Conservation (phyloP, 2,888 invertebrate genomes). For the Napeogenes sylphis region DNA sequence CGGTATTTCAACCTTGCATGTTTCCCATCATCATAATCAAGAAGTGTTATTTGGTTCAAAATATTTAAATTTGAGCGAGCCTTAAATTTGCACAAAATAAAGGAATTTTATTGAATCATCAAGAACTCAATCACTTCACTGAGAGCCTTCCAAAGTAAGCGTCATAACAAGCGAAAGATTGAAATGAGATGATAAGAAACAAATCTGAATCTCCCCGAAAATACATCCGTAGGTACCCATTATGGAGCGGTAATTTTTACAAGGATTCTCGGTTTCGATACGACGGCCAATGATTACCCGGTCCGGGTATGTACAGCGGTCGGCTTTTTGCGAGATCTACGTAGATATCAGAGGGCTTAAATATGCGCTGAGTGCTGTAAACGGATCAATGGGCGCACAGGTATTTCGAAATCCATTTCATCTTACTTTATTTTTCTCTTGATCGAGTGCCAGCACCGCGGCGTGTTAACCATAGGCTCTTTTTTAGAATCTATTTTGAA, state of each 20-base stretch:
- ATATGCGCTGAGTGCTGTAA: conserved; percentile 54
- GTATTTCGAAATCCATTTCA: conserved; percentile 46
- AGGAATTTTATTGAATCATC: conserved; percentile 48
- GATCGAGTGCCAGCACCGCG: conserved; percentile 30
- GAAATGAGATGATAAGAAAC: conserved; percentile 69
- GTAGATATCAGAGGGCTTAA: conserved; percentile 58
- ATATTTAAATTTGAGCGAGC: conserved; percentile 53
- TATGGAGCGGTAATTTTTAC: conserved; percentile 70
- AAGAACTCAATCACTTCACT: conserved; percentile 56
- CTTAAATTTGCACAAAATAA: conserved; percentile 39
- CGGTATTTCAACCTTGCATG: too few species aligned
- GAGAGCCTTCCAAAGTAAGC: conserved; percentile 26
- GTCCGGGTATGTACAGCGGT: conserved; percentile 49
- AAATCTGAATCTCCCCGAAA: conserved; percentile 74
- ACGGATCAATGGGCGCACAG: conserved; percentile 56
- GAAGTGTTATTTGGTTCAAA: conserved; percentile 18
- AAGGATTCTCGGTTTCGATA: conserved; percentile 71
- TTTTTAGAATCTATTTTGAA: conserved; percentile 27
- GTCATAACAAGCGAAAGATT: conserved; percentile 70
- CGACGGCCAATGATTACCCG: conserved; percentile 69
- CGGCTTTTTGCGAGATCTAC: conserved; percentile 64
- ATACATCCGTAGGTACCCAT: conserved; percentile 65
- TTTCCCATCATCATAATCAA: too few species aligned
- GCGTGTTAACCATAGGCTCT: conserved; percentile 32
- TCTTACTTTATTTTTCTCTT: conserved; percentile 37